Base-by-base conservation (phyloP, 1,140 invertebrate species). In the Sminthurinus signatus region DNA sequence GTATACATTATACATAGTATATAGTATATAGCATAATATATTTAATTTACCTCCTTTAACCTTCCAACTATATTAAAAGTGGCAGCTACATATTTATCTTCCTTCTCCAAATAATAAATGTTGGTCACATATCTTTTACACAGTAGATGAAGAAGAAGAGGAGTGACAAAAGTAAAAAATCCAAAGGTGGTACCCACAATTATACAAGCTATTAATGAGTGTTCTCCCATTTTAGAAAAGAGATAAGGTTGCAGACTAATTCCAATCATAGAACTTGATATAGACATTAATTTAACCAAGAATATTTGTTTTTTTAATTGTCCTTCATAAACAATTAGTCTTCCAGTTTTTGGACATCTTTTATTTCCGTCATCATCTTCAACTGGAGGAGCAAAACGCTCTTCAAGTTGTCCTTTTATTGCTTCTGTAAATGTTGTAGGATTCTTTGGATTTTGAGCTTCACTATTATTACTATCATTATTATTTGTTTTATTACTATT, bases 61-160 rank as follows among this genome's bases (percentile, higher is more conserved):
- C 75, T 73, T 44, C 86, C 74, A 68, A 90, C 85, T 55, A 91
- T 80, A 21, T 81, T 85, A 27, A 85, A 81, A 31, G 83, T 85
- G 17, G 81, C 83, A n/a, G 87, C 87, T 28, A 80, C 83, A 73
- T 88, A 90, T 52, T 80, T 81, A 29, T 85, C 80, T 31, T 77
- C 82, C 25, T 75, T 68, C 15, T 58, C 67, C 19, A 71, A 57
- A 72, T 89, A 93, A 62, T 85, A 79, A 2, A 96, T 77, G 64
- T 84, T 78, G 0, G 83, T 86, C 0, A 94, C 85, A 81, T 96
- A 96, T 76, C 89, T 89, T 73, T 87, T 93, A 2, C 88, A 86
- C 17, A 95, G 78, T 4, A 83, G 78, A 78, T 96, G 89, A 62
- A 96, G 77, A 27, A 95, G 73, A 21, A 92, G 46, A 1, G 93